Evolutionary conservation across 2,113 vertebrate species (phyloP), one percentile per base, ranked within the genome.

Genomic region (Dinomys branickii): DNA sequence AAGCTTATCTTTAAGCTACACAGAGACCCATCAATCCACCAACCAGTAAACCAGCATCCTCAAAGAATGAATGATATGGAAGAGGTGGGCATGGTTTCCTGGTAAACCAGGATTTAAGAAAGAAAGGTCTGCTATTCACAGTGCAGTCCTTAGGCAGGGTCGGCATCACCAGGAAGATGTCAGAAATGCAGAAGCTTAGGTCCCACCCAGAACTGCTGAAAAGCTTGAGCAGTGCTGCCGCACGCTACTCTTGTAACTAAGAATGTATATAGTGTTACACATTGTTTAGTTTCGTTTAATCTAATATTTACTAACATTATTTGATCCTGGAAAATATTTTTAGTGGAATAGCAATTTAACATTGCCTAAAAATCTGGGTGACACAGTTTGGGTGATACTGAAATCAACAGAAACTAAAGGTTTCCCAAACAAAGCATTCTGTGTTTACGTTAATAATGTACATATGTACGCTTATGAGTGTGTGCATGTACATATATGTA

Each of bases 1-100:
- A 87, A 61, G 41, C 44, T 82, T 63, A 75, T 47, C 81, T 88
- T 90, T 33, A 90, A 97, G 85, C 81, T 6, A 24, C 69, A 19
- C 61, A 89, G 73, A 73, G 4, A 96, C 35, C 67, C 91, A 54
- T 12, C 11, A 56, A 22, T 50, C 28, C 26, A 59, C 12, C 13
- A 82, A 52, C 17, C 44, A 71, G 19, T 8, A 47, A 61, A 24
- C 47, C 5, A 44, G 33, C 4, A 83, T 41, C n/a, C 38, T 47
- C 24, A n/a, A 50, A 93, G 84, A 33, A 80, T 56, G 30, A 24
- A 44, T 20, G 65, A 3, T n/a, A 24, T 77, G 17, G 52, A 65
- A 61, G 50, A 71, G 20, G 17, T 19, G 5, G 28, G 14, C 12
- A 38, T 0, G n/a, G 5, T 63, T 86, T 67, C 84, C n/a, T 44